Conservation (phyloP, 2,888 invertebrate species). For the Glaucopsyche alexis region DNA sequence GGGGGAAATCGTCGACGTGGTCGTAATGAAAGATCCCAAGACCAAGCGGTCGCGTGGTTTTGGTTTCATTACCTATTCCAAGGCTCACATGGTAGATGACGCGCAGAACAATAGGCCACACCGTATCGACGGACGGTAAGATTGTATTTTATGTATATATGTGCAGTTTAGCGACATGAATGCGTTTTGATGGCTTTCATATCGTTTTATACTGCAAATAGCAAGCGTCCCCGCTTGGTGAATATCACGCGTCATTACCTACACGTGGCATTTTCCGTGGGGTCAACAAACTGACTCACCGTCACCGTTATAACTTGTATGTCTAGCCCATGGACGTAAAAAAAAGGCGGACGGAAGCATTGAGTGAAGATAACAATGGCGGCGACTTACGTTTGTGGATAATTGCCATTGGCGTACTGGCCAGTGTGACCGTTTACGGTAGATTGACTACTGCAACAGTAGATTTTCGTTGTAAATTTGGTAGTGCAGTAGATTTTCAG, state of each 20-base stretch:
- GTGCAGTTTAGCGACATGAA: conserved; percentile 74
- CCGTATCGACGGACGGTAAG: conserved; percentile 90
- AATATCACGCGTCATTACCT: conserved; percentile 56
- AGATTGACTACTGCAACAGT: no score
- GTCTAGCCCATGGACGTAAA: no score
- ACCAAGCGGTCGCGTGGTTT: conserved; percentile 98
- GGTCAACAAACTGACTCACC: conserved; percentile 51
- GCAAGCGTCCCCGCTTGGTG: conserved; percentile 65
- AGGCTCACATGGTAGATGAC: conserved; percentile 97
- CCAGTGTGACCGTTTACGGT: no score
- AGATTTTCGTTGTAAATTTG: no score
- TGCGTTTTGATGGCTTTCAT: conserved; percentile 55
- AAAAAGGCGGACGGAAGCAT: no score
- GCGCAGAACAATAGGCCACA: conserved; percentile 95
- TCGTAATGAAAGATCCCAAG: conserved; percentile 97
- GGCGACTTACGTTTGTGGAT: no score
- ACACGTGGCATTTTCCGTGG: conserved; percentile 74
- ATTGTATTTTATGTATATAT: conserved; percentile 27
- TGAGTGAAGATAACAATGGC: no score
- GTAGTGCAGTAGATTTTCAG: no score
- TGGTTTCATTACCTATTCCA: conserved; percentile 98
- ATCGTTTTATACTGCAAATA: conserved; percentile 74
- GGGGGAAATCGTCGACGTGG: conserved; percentile 97
- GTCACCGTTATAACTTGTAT: not conserved
- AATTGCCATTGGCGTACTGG: no score